phyloP scores from a whole-genome alignment of 2,888 invertebrate species.

The Ormyrus nitidulus region DNA sequence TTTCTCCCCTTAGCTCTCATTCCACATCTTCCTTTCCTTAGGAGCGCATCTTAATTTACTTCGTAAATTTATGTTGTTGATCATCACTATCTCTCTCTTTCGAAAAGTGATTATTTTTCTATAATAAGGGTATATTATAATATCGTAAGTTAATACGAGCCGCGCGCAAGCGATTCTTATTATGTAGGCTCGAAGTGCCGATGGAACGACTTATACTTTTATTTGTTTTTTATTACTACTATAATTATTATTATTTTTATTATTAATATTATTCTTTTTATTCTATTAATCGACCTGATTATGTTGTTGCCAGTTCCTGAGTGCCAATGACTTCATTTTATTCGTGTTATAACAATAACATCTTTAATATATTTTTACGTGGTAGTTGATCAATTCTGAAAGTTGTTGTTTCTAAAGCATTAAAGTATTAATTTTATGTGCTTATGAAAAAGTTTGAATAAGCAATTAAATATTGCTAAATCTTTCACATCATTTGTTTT shows the following conservation, averaged over 20 bases:
- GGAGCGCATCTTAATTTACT: slow-evolving; percentile 27
- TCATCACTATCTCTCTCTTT: slow-evolving; percentile 56
- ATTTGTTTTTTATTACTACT: slow-evolving; percentile 37
- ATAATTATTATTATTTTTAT: slow-evolving; percentile 40
- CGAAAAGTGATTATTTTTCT: slow-evolving; percentile 53
- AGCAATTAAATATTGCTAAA: neutral
- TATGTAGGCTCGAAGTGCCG: slow-evolving; percentile 52
- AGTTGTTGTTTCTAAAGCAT: slow-evolving; percentile 31
- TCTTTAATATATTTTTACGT: slow-evolving; percentile 32
- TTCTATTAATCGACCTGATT: slow-evolving; percentile 54
- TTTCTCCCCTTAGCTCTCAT: slow-evolving; percentile 11
- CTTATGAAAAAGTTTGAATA: slow-evolving; percentile 9
- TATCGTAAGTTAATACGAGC: slow-evolving; percentile 42
- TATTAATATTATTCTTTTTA: slow-evolving; percentile 42
- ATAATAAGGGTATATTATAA: slow-evolving; percentile 50
- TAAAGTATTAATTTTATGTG: slow-evolving; percentile 1
- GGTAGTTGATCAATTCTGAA: slow-evolving; percentile 41
- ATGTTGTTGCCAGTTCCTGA: slow-evolving; percentile 58
- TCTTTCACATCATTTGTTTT: no score
- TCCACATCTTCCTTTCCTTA: slow-evolving; percentile 18
- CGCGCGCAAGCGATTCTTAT: slow-evolving; percentile 43
- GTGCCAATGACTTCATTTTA: slow-evolving; percentile 56
- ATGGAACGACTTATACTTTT: slow-evolving; percentile 49
- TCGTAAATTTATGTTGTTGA: slow-evolving; percentile 48
- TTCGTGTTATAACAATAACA: slow-evolving; percentile 17